Percentiles rank a stretch among this genome's conserved stretches.
Conservation (phyloP, 1,140 invertebrate genomes). For the Choristoneura fumiferana region DNA sequence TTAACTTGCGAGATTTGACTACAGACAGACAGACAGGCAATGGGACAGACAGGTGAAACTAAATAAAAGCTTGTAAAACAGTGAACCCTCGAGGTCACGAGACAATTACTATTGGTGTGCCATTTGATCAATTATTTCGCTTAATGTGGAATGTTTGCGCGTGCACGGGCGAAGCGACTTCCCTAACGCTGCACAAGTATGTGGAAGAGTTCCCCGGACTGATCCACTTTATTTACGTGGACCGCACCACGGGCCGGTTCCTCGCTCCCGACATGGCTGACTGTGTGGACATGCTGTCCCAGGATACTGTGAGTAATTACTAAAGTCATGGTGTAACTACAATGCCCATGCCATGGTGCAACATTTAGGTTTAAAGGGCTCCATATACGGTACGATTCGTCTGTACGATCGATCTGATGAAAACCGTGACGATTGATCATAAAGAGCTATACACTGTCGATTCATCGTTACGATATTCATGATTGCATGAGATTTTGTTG, state of each 20-base stretch:
- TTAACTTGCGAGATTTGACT: no score
- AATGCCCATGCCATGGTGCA: no score
- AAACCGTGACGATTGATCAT: no score
- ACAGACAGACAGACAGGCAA: no score
- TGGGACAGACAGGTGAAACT: no score
- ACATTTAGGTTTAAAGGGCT: no score
- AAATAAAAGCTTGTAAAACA: no score
- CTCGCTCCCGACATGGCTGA: conserved; percentile 88
- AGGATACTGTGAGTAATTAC: conserved; percentile 77
- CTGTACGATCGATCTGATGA: no score
- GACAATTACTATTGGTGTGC: conserved; percentile 15
- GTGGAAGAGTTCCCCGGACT: conserved; percentile 92
- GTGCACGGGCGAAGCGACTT: conserved; percentile 74
- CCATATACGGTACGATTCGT: no score
- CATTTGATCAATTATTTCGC: conserved; percentile 51
- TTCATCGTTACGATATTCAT: no score
- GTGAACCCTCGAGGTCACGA: neutral
- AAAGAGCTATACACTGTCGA: no score
- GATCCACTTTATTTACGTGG: conserved; percentile 91
- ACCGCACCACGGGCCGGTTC: conserved; percentile 85
- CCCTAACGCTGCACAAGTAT: conserved; percentile 86
- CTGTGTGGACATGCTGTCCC: conserved; percentile 79
- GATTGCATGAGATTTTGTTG: no score
- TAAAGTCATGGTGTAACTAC: neutral
- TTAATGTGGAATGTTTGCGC: conserved; percentile 47